Evolutionary conservation across 2,797 vertebrate species (phyloP), one percentile per base, ranked within the genome.

Genomic region (Ambastaia sidthimunki): DNA sequence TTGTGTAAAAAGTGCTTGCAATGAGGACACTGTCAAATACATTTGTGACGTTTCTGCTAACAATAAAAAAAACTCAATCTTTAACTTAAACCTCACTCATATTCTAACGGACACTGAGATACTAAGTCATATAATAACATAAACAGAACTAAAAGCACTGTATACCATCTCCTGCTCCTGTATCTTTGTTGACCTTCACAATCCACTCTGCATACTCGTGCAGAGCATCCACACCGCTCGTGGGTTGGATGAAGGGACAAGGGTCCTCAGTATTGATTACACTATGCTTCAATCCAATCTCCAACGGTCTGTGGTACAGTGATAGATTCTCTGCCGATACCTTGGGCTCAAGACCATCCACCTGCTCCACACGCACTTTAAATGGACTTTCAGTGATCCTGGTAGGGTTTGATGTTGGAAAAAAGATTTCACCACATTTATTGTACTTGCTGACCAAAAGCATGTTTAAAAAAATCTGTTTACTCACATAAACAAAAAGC

Each of bases 131-230:
- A 37, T 19, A 37, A 63, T n/a, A 25, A 5, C 21, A 11, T 0
- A 31, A 63, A 60, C 23, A 28, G 9, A 41, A 4, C 34, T 7
- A 60, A n/a, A 60, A 7, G 19, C 19, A 19, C 13, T 31, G 16
- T 28, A 7, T 71, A 98, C 97, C 88, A 7, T 95, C 92, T 0
- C 79, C 5, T 23, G 90, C 87, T 0, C 85, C 65, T 0, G 74
- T 76, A 6, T 91, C 75, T 71, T 87, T 89, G 0, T 81, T 90
- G 1, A 91, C 88, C 7, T 93, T 90, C 0, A 78, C 87, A 74
- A 95, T 94, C 97, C 98, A 99, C 54, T 92, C 85, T 0, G 95
- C 94, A 7, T 98, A 98, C 67, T 96, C 93, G 0, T 97, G 97
- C 84, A 99, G 93, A 7, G 95, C 95, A 0, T 92, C 87, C 16